Base-by-base conservation (phyloP, 2,113 vertebrate genomes). In the Bos indicus region DNA sequence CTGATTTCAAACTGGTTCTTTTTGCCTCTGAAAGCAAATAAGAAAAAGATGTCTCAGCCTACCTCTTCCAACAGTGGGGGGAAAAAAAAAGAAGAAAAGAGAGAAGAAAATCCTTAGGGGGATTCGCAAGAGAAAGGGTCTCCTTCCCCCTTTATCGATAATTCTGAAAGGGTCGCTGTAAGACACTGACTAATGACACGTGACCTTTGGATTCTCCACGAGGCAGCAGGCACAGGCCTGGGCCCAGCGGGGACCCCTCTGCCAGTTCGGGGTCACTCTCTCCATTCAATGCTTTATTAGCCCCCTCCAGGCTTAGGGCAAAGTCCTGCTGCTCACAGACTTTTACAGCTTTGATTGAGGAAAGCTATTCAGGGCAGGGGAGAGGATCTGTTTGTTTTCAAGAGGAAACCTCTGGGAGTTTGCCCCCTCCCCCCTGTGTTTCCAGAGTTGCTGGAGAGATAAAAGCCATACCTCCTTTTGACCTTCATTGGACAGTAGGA, bases 111-210 rank as follows among this genome's bases (percentile, higher is more conserved):
- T 81, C 16, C 5, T 67, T 71, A 67, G 1, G n/a, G 48, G 80
- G 85, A 71, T 85, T 78, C 40, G 57, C 67, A 80, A 64, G 78
- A 96, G 91, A 97, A 91, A 87, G 95, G 89, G 64, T 60, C 86
- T 52, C 91, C 80, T 91, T 96, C 91, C 91, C 96, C 96, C 97
- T 97, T 96, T 94, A 98, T 96, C 95, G 59, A 96, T 96, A 90
- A 93, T 94, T 97, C 96, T 98, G 96, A 97, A 98, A 97, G 94
- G 84, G 77, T 95, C 43, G 62, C 92, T 59, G 36, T 88, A 92
- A 97, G 97, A 97, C 98, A 98, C 98, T 98, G 98, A 98, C 97
- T 97, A 98, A 98, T 98, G 98, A 97, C 97, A 98, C 97, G 94
- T 98, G 97, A 98, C 97, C 98, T 97, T 96, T 97, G 96, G 88